Percentiles rank a stretch among this genome's conserved stretches.
phyloP scores from a whole-genome alignment of 2,113 vertebrate genomes.

The Myotis brandtii region DNA sequence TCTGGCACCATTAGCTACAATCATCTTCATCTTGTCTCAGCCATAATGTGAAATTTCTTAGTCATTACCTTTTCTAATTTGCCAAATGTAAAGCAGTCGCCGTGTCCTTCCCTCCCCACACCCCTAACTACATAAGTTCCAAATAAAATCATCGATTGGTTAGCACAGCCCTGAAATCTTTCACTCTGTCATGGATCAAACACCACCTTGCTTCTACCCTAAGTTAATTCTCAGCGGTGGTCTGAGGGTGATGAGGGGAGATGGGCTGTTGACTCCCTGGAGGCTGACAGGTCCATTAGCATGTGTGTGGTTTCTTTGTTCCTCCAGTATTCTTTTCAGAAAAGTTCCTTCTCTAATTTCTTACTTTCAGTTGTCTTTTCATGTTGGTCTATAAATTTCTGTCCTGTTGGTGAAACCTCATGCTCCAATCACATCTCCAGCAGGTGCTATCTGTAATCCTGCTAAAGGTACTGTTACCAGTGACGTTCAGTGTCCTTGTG shows the following conservation, averaged over 20 bases:
- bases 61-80: background rate
- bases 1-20: background rate
- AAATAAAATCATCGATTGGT: background rate
- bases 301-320: background rate
- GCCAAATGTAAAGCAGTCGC: background rate
- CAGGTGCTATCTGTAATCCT: background rate
- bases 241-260: background rate
- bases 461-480: background rate
- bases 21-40: background rate
- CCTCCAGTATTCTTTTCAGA: background rate
- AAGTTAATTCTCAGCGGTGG: background rate
- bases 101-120: accelerated
- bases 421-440: background rate
- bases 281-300: background rate
- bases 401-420: background rate
- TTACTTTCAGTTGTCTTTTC: background rate
- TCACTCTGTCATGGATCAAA: background rate
- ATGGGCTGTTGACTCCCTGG: background rate
- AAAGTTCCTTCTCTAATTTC: background rate
- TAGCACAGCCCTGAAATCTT: background rate
- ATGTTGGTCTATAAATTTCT: background rate
- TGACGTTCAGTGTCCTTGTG: background rate
- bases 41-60: background rate
- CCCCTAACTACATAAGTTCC: background rate
- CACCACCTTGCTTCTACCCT: background rate